These are phyloP conservation scores for Athene noctua DNA, from an alignment of 2,113 vertebrate species.

Conservation along the genomic window DNA sequence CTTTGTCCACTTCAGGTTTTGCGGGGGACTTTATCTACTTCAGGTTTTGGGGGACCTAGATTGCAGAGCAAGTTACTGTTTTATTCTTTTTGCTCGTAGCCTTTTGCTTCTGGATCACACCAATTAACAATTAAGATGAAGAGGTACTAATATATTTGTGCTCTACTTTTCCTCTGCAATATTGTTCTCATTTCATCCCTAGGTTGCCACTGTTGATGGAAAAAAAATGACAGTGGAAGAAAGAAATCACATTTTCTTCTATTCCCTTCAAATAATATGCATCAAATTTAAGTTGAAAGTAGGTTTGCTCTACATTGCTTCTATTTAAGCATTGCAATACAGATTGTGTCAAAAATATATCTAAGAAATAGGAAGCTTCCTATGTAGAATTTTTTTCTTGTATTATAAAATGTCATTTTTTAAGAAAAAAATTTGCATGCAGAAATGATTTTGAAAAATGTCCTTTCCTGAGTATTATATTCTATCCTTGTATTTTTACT, in stretches of 20 bases:
- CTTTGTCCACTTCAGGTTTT: neutral
- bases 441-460: neutral
- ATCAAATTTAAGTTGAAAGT: neutral
- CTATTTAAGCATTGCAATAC: neutral
- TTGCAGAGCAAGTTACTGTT: neutral
- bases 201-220: neutral
- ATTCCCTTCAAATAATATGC: neutral
- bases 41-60: neutral
- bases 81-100: neutral
- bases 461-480: neutral
- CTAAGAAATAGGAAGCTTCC: neutral
- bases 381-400: neutral
- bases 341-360: constrained; percentile 5
- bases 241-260: neutral
- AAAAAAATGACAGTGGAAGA: neutral
- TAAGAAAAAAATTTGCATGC: neutral
- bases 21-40: too few species aligned
- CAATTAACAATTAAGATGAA: neutral
- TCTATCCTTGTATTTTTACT: neutral
- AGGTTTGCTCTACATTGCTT: neutral
- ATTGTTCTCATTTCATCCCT: neutral
- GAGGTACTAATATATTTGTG: neutral
- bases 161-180: neutral
- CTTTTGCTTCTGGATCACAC: neutral
- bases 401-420: neutral